These are phyloP conservation scores for Laodelphax striatellus DNA, from an alignment of 1,140 invertebrate genomes.

Conservation along the genomic window DNA sequence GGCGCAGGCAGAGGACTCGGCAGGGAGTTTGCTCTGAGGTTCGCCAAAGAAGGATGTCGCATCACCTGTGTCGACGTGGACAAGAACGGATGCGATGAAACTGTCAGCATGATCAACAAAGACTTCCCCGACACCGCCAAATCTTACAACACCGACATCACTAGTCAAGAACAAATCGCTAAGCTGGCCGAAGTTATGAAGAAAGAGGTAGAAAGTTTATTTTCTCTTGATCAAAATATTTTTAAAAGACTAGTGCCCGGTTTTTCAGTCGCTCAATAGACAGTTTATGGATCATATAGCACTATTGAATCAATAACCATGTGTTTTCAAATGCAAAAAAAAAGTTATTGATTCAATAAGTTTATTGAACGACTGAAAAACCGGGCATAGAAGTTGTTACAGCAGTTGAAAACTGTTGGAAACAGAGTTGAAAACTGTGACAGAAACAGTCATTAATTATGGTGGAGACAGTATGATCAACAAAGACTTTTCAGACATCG, in stretches of 20 bases:
- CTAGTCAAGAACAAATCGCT: slow-evolving; percentile 21
- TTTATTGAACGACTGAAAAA: too few species aligned
- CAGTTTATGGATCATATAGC: too few species aligned
- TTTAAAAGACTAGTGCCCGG: too few species aligned
- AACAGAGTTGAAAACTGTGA: too few species aligned
- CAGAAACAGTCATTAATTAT: too few species aligned
- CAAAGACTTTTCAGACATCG: slow-evolving; percentile 13
- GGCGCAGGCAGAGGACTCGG: slow-evolving; percentile 59
- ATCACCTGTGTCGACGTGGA: slow-evolving; percentile 57
- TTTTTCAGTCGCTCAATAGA: too few species aligned
- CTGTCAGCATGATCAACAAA: slow-evolving; percentile 31
- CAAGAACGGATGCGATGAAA: slow-evolving; percentile 37
- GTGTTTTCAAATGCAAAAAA: too few species aligned
- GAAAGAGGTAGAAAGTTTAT: background rate
- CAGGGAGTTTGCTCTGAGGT: slow-evolving; percentile 47
- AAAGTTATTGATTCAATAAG: too few species aligned
- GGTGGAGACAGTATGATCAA: slow-evolving; percentile 28
- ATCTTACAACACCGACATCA: slow-evolving; percentile 32
- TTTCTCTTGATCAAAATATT: background rate
- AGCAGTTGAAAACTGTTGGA: too few species aligned
- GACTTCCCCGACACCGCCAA: slow-evolving; percentile 4
- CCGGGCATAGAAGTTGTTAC: too few species aligned
- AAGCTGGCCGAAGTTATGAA: slow-evolving; percentile 18
- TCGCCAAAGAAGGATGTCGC: slow-evolving; percentile 44
- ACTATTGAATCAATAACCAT: too few species aligned